phyloP scores from a whole-genome alignment of 2,888 invertebrate species.

The Lycocerus yunnanus region DNA sequence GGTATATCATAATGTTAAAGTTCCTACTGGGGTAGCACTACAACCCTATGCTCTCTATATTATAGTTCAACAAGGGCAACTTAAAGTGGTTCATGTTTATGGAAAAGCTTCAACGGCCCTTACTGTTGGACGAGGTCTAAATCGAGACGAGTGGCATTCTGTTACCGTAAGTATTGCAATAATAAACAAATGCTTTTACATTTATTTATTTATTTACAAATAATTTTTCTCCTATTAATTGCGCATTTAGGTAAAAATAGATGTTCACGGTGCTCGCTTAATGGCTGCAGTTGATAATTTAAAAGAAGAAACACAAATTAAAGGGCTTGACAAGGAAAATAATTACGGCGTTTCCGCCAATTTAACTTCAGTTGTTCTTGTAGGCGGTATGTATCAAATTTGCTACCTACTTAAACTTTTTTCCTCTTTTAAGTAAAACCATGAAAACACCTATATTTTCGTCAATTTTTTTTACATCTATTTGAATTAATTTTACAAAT shows the following conservation, averaged over 20 bases:
- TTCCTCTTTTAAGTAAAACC: neutral
- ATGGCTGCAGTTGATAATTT: conserved; percentile 85
- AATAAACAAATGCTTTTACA: neutral
- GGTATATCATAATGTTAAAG: conserved; percentile 89
- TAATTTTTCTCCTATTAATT: neutral
- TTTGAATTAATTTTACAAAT: neutral
- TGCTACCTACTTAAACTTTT: neutral
- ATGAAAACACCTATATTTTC: neutral
- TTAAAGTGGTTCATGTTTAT: conserved; percentile 91
- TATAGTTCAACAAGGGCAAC: conserved; percentile 88
- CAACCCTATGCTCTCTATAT: conserved; percentile 90
- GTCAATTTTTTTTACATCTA: neutral
- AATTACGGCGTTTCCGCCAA: conserved; percentile 88
- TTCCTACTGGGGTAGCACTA: conserved; percentile 76
- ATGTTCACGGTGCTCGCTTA: conserved; percentile 82
- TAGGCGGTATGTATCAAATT: conserved; percentile 70
- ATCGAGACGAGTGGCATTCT: conserved; percentile 89
- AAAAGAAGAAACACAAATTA: conserved; percentile 79
- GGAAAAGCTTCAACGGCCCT: conserved; percentile 84
- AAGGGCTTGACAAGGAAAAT: conserved; percentile 81
- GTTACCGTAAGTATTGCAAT: conserved; percentile 66
- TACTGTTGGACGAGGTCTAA: conserved; percentile 85
- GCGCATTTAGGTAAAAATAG: conserved; percentile 68
- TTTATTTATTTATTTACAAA: neutral
- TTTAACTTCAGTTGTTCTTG: conserved; percentile 83